A percentile compares a stretch with the other conserved stretches of the same genome.
These are phyloP conservation scores for Ladona fulva DNA, from an alignment of 1,140 invertebrate genomes.

Conservation along the genomic window DNA sequence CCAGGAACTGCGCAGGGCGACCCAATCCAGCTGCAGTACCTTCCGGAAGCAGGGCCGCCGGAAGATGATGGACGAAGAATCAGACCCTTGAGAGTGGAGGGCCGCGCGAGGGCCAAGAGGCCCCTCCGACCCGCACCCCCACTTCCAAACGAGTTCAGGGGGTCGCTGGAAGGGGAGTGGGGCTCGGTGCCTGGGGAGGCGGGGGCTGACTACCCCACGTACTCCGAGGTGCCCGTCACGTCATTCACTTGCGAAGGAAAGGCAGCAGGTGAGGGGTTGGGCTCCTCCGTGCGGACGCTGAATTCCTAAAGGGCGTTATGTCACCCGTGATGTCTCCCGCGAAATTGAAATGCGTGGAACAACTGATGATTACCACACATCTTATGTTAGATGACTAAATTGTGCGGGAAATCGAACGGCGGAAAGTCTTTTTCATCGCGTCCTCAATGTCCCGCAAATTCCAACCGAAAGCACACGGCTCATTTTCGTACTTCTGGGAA, in stretches of 20 bases:
- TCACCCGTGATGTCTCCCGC: no score
- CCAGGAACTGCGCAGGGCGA: background rate
- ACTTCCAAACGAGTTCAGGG: background rate
- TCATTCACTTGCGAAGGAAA: conserved; percentile 33
- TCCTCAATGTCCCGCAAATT: no score
- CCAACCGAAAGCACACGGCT: no score
- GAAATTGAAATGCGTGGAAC: no score
- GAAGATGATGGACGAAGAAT: background rate
- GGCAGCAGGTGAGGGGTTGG: background rate
- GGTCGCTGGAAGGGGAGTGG: background rate
- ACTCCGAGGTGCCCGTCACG: conserved; percentile 32
- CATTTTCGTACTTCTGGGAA: no score
- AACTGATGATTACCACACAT: no score
- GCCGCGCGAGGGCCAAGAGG: background rate
- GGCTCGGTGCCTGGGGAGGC: conserved; percentile 33
- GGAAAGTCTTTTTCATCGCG: no score
- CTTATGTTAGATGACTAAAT: no score
- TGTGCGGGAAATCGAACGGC: no score
- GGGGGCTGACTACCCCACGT: conserved; percentile 39
- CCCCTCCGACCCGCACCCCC: background rate
- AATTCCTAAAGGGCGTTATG: no score
- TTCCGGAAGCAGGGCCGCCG: background rate
- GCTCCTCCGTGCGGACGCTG: no score
- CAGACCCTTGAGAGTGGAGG: background rate
- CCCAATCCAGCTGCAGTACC: background rate